These are phyloP conservation scores for Bubalus kerabau DNA, from an alignment of 2,113 vertebrate genomes.

Conservation along the genomic window DNA sequence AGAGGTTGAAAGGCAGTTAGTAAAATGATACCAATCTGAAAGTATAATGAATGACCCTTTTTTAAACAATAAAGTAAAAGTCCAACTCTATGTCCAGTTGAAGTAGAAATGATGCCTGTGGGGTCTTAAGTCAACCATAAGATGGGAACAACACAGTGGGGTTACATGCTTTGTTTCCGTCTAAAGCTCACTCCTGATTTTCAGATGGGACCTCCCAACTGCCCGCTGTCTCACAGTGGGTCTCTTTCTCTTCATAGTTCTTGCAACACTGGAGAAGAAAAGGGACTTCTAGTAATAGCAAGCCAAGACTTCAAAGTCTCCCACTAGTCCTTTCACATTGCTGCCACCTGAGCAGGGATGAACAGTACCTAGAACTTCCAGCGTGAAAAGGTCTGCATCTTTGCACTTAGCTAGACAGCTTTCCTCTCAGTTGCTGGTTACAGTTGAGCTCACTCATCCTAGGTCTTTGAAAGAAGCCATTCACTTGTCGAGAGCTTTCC, in stretches of 20 bases:
- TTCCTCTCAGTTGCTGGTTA: not conserved
- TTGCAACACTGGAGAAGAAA: not conserved
- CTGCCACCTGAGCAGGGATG: accelerated
- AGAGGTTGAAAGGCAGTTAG: not conserved
- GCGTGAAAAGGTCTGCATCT: not conserved
- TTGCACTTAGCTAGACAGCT: not conserved
- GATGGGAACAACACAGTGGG: not conserved
- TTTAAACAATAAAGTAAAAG: not conserved
- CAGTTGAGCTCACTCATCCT: not conserved
- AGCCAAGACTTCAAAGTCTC: not conserved
- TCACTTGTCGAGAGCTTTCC: not conserved
- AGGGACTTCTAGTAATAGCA: not conserved
- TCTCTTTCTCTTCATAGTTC: not conserved
- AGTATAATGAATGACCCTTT: not conserved
- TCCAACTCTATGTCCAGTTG: not conserved
- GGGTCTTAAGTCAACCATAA: not conserved
- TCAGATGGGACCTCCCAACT: not conserved
- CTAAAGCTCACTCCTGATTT: not conserved
- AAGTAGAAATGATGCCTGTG: not conserved
- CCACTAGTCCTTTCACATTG: not conserved
- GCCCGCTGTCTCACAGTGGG: not conserved
- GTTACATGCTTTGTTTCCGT: not conserved
- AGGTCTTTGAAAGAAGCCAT: not conserved
- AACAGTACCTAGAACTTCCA: not conserved
- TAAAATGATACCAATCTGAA: not conserved